Base-by-base conservation (phyloP, 2,113 vertebrate species). In the Lonchura striata region DNA sequence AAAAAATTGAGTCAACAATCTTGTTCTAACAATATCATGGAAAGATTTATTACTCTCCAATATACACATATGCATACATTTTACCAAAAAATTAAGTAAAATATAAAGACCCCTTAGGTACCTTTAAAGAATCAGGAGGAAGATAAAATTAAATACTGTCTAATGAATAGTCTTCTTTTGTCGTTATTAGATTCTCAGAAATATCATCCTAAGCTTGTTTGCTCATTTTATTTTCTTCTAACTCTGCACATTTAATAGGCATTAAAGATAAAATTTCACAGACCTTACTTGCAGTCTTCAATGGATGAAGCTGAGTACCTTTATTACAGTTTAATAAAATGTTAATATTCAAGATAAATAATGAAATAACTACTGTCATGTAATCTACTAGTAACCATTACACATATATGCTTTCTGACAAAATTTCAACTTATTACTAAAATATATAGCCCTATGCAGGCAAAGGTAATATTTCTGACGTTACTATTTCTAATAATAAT, bases 281-380 rank as follows among this genome's bases (percentile, higher is more conserved):
- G 81, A 37, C 61, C 39, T 88, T 86, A 89, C 63, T 93, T 91
- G 65, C 50, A 92, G 53, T 31, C 54, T 70, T 53, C 78, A 86
- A n/a, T 59, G 35, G 69, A 92, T 85, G 54, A 88, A 64, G 63
- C 59, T 46, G 53, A 92, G 53, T 92, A 85, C 84, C 90, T 95
- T 70, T 96, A 93, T 95, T 96, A 84, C 47, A 84, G 54, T 79
- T 94, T 91, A 95, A 97, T 97, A 96, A 95, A 96, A 97, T 94
- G 82, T 95, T 97, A 96, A 97, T 96, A 93, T 88, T 92, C 79
- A 93, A 83, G 84, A 93, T 96, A 90, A 97, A 96, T 95, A 96
- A 97, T 95, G 59, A 94, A 96, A 90, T 90, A 94, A 95, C 72
- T 86, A 54, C 65, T 95, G 65, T 82, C 69, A 91, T 90, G 76